Evolutionary conservation across 1,140 invertebrate genomes (phyloP).

Genomic region (Lutraria rhynchaena): DNA sequence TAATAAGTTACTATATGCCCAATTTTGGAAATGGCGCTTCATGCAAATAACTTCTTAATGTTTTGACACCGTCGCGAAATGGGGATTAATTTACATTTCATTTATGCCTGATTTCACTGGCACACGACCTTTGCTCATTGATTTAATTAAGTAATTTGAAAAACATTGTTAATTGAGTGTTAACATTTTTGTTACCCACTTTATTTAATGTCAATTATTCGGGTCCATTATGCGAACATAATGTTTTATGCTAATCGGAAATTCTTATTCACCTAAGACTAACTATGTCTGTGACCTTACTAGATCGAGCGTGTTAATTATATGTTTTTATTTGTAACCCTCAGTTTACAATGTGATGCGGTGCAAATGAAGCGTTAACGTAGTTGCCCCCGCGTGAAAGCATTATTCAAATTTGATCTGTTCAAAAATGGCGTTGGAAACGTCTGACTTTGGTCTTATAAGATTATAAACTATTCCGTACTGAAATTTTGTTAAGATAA

Average conservation of each 20-base stretch:
- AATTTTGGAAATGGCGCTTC: too few relatives aligned
- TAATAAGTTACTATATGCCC: too few relatives aligned
- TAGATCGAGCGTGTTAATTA: conserved; percentile 44
- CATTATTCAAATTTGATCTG: conserved; percentile 7
- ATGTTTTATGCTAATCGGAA: too few relatives aligned
- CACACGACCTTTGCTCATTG: background rate
- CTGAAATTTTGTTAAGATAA: conserved; percentile 54
- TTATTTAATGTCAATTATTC: too few relatives aligned
- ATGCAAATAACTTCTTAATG: background rate
- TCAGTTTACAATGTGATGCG: background rate
- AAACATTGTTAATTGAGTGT: conserved; percentile 53
- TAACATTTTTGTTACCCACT: conserved; percentile 5
- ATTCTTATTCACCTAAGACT: too few relatives aligned
- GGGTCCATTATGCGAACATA: too few relatives aligned
- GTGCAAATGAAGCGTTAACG: conserved; percentile 39
- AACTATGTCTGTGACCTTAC: background rate
- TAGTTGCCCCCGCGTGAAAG: conserved; percentile 42
- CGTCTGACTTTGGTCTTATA: conserved; percentile 7
- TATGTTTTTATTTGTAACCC: conserved; percentile 26
- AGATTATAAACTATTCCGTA: conserved; percentile 25
- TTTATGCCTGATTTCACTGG: background rate
- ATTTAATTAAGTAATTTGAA: conserved; percentile 56
- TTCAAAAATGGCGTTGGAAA: conserved; percentile 15
- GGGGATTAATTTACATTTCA: too few relatives aligned
- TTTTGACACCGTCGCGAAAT: conserved; percentile 5